phyloP scores from a whole-genome alignment of 2,888 invertebrate species.

The Synergus itoensis region DNA sequence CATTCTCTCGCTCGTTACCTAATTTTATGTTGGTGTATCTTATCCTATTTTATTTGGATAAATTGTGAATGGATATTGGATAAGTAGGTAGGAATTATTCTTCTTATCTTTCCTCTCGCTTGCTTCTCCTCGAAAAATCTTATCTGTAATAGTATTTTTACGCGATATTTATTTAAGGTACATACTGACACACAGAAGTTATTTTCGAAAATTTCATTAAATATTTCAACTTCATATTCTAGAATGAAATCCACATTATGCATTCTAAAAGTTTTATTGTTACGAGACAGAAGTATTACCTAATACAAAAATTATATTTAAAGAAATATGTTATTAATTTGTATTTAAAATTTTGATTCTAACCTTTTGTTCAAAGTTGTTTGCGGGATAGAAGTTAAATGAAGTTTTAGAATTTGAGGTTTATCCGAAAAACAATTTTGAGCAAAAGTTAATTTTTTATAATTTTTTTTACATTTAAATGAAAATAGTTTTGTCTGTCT shows the following conservation, averaged over 20 bases:
- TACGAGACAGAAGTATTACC: not conserved
- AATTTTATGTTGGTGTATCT: constrained; percentile 16
- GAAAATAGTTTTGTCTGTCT: not conserved
- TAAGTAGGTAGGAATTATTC: constrained; percentile 17
- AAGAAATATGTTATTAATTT: not conserved
- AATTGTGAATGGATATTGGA: constrained; percentile 25
- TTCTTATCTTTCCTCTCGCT: constrained; percentile 31
- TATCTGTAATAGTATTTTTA: constrained; percentile 45
- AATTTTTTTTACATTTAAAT: not conserved
- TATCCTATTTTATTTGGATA: constrained; percentile 16
- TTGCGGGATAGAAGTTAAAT: not conserved
- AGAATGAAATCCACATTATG: not conserved
- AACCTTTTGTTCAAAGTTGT: not conserved
- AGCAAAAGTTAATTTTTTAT: not conserved
- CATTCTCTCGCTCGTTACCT: not conserved
- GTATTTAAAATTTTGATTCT: not conserved
- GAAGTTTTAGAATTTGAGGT: not conserved
- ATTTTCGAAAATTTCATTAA: constrained; percentile 16
- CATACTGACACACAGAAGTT: constrained; percentile 51
- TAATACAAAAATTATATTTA: not conserved
- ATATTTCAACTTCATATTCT: not conserved
- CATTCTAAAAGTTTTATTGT: not conserved
- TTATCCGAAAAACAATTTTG: not conserved
- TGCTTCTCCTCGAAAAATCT: constrained; percentile 27
- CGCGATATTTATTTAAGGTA: constrained; percentile 46